These are phyloP conservation scores for Cossypha heuglini DNA, from an alignment of 2,797 vertebrate genomes.

Conservation along the genomic window DNA sequence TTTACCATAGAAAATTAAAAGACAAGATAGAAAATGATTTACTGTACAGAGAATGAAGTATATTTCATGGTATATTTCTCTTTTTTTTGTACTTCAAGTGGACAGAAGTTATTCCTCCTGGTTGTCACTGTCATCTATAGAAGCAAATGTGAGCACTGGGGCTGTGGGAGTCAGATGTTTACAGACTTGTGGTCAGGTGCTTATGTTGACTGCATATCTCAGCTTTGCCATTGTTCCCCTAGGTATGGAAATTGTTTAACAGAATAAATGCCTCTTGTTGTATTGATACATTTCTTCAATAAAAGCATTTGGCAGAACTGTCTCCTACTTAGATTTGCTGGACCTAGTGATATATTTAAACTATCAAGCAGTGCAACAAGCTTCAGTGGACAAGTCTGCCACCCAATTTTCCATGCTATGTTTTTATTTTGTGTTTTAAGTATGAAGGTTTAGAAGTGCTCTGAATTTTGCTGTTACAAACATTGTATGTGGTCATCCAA, in stretches of 20 bases:
- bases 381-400: background rate
- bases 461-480: background rate
- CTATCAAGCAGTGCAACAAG: background rate
- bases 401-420: rapidly evolving
- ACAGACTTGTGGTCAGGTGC: background rate
- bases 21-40: background rate
- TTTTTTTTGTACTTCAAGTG: background rate
- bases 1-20: background rate
- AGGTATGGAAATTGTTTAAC: background rate
- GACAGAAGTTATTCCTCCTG: background rate
- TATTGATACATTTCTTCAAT: background rate
- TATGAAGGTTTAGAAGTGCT: background rate
- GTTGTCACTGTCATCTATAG: background rate
- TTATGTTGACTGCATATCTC: background rate
- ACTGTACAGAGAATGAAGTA: background rate
- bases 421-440: background rate
- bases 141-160: background rate
- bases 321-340: background rate
- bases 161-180: background rate
- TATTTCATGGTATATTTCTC: background rate
- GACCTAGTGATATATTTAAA: background rate
- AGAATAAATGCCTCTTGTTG: background rate
- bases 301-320: background rate
- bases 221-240: background rate
- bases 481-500: background rate